phyloP scores from a whole-genome alignment of 2,113 vertebrate species.

The Cisticola juncidis region DNA sequence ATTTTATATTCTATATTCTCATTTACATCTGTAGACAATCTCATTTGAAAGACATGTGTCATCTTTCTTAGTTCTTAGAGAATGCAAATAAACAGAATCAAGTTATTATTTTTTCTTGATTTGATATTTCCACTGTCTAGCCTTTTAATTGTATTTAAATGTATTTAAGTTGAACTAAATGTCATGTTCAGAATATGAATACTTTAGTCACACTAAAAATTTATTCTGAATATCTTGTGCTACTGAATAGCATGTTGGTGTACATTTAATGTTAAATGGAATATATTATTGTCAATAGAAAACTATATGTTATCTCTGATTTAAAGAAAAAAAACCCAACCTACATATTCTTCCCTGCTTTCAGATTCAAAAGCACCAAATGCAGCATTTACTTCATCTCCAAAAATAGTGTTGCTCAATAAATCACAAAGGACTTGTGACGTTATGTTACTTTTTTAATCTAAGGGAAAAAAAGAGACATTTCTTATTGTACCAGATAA shows the following conservation, averaged over 20 bases:
- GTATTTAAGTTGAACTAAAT: slow-evolving; percentile 36
- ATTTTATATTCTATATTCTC: slow-evolving; percentile 1
- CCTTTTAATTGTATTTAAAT: slow-evolving; percentile 57
- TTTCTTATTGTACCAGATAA: slow-evolving; percentile 60
- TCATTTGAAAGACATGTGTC: neutral
- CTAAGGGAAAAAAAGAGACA: slow-evolving; percentile 70
- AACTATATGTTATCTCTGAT: neutral
- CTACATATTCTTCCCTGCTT: neutral
- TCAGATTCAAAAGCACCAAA: neutral
- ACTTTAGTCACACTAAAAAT: slow-evolving; percentile 26
- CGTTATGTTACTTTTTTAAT: slow-evolving; percentile 73
- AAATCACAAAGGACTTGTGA: slow-evolving; percentile 62
- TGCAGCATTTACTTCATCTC: neutral
- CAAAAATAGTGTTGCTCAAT: slow-evolving; percentile 23
- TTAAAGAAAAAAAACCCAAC: neutral
- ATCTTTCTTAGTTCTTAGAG: slow-evolving; percentile 18
- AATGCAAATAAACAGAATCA: slow-evolving; percentile 43
- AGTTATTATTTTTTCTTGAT: neutral
- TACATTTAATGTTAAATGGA: slow-evolving; percentile 45
- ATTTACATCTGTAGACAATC: neutral
- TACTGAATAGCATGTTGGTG: slow-evolving; percentile 22
- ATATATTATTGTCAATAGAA: slow-evolving; percentile 27
- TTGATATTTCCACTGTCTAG: slow-evolving; percentile 2
- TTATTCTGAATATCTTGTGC: slow-evolving; percentile 21
- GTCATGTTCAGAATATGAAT: slow-evolving; percentile 40